Evolutionary conservation across 1,140 invertebrate genomes (phyloP).

Genomic region (Diploscapter pachys): DNA sequence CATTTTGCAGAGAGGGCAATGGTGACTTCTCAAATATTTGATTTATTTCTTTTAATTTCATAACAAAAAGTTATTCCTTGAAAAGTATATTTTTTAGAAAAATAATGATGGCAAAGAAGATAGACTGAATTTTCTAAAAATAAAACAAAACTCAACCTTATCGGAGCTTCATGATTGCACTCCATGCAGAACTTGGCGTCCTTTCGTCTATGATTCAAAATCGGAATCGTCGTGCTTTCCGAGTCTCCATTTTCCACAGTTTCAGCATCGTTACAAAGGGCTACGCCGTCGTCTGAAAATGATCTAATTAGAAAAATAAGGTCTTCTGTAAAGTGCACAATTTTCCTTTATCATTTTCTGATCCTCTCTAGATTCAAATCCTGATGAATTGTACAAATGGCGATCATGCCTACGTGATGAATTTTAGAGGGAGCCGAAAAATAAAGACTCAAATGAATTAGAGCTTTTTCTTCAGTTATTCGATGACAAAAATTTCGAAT

Average conservation of each 20-base stretch:
- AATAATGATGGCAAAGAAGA: background rate
- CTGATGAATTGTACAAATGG: background rate
- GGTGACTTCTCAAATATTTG: slow-evolving; percentile 48
- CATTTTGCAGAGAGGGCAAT: slow-evolving; percentile 59
- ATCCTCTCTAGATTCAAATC: background rate
- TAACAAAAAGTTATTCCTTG: no score
- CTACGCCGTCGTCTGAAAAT: no score
- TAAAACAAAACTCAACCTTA: slow-evolving; percentile 9
- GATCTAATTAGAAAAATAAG: no score
- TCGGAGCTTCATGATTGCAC: slow-evolving; percentile 35
- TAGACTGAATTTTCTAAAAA: background rate
- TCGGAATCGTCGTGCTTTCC: no score
- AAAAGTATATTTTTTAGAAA: no score
- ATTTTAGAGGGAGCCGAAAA: slow-evolving; percentile 18
- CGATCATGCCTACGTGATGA: slow-evolving; percentile 10
- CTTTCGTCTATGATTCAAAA: no score
- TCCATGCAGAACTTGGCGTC: slow-evolving; percentile 27
- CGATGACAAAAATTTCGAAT: background rate
- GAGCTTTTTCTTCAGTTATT: background rate
- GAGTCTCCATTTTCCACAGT: no score
- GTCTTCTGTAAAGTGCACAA: background rate
- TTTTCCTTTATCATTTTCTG: background rate
- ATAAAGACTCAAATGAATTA: no score
- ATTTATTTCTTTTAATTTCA: background rate
- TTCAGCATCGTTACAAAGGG: no score